Conservation (phyloP, 2,888 invertebrate genomes). For the Cephonodes hylas region DNA sequence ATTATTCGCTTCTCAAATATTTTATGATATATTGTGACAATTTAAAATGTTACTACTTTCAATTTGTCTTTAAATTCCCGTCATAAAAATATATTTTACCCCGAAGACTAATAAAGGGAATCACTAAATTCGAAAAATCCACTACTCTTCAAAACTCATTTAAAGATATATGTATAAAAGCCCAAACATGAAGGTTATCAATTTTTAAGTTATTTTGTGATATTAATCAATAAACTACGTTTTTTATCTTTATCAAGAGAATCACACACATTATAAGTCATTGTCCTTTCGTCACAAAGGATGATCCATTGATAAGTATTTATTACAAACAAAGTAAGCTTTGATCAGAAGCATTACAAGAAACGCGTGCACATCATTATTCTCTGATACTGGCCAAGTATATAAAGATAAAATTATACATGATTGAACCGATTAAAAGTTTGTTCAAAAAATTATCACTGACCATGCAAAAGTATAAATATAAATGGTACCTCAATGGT, state of each 20-base stretch:
- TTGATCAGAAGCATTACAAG: neutral
- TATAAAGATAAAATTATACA: neutral
- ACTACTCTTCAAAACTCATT: no score
- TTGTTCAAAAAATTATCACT: neutral
- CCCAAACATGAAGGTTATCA: no score
- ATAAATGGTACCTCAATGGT: neutral
- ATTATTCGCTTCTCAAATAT: neutral
- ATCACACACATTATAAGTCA: constrained; percentile 1
- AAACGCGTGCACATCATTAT: neutral
- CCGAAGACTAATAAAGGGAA: no score
- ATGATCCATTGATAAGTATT: constrained; percentile 7
- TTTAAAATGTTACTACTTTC: no score
- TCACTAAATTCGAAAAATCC: no score
- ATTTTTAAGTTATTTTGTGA: no score
- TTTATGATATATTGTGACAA: neutral
- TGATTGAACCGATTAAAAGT: neutral
- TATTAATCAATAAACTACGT: neutral
- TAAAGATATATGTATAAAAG: no score
- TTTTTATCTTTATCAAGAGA: constrained; percentile 8
- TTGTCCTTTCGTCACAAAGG: constrained; percentile 5
- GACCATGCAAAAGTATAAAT: neutral
- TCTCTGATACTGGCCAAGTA: neutral
- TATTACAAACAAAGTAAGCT: constrained; percentile 7
- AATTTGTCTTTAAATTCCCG: no score
- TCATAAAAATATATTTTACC: no score